phyloP scores from a whole-genome alignment of 2,888 invertebrate species.

The Operophtera brumata region DNA sequence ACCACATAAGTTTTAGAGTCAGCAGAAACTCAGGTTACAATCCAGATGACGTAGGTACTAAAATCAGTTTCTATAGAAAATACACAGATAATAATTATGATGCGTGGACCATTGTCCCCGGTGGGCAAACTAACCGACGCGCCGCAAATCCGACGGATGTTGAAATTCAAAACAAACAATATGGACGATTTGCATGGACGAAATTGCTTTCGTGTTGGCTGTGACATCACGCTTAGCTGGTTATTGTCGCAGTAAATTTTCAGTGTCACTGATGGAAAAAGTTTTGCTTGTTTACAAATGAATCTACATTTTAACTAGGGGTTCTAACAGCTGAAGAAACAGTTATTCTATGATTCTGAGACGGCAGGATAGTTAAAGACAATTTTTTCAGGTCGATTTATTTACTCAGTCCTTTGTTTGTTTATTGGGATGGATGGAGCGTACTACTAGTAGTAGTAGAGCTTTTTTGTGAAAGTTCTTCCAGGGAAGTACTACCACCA shows the following conservation, averaged over 20 bases:
- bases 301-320: constrained; percentile 12
- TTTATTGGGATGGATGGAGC: no score
- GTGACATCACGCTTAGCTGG: constrained; percentile 38
- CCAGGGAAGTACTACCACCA: no score
- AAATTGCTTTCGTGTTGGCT: constrained; percentile 32
- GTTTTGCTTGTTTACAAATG: constrained; percentile 40
- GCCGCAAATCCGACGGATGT: constrained; percentile 42
- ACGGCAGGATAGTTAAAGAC: not conserved
- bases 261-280: constrained; percentile 62
- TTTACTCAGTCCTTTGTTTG: no score
- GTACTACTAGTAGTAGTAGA: no score
- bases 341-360: not conserved
- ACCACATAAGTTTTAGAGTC: no score
- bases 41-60: not conserved
- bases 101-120: constrained; percentile 24
- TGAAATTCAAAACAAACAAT: constrained; percentile 48
- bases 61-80: not conserved
- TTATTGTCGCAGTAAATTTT: constrained; percentile 63
- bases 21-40: no score
- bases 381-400: not conserved
- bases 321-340: not conserved
- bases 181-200: constrained; percentile 44
- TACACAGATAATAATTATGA: constrained; percentile 1
- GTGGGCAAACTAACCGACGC: constrained; percentile 36
- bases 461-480: no score